Evolutionary conservation across 2,797 vertebrate species (phyloP).

Genomic region (Acanthornis magna): DNA sequence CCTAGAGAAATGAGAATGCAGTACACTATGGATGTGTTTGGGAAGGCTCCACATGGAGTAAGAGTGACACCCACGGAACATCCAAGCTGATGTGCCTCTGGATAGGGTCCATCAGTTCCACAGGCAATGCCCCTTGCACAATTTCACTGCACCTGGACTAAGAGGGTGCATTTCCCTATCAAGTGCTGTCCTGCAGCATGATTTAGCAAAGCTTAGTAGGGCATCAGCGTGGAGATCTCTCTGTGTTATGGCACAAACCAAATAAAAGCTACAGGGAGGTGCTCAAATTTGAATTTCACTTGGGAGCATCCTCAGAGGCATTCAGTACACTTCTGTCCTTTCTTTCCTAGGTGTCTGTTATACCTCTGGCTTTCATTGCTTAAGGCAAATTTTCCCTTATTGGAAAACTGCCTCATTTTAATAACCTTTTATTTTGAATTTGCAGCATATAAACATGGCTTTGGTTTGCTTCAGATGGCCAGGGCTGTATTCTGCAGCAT

Average conservation of each 20-base stretch:
- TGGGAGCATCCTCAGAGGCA: not conserved
- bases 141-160: not conserved
- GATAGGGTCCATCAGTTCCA: not conserved
- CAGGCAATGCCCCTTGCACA: not conserved
- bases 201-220: not conserved
- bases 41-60: not conserved
- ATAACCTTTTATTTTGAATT: not conserved
- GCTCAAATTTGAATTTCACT: not conserved
- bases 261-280: not conserved
- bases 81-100: not conserved
- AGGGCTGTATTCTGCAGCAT: not conserved
- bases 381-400: not conserved
- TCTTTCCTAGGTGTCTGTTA: not conserved
- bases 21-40: not conserved
- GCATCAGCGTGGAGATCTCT: not conserved
- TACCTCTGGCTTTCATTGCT: not conserved
- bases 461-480: not conserved
- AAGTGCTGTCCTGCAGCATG: not conserved
- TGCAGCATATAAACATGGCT: not conserved
- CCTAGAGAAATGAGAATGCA: not conserved
- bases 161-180: not conserved
- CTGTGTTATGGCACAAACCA: not conserved
- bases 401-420: not conserved
- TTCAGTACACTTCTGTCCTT: not conserved
- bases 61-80: not conserved